phyloP scores from a whole-genome alignment of 2,888 invertebrate species.

The Plutella xylostella region DNA sequence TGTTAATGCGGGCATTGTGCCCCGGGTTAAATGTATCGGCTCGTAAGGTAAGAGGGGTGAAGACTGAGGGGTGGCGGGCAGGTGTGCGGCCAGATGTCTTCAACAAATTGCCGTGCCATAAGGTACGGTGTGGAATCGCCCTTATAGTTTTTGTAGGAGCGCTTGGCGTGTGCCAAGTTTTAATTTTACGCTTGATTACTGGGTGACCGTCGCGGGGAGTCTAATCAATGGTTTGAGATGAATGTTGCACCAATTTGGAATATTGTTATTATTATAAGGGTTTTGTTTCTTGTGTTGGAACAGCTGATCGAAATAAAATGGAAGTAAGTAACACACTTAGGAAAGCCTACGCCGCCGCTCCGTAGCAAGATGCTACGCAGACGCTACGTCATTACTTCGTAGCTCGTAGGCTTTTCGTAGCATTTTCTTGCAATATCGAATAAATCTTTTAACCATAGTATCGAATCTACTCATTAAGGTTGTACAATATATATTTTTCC shows the following conservation, averaged over 20 bases:
- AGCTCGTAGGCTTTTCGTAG: too few relatives aligned
- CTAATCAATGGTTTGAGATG: constrained; percentile 53
- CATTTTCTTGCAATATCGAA: too few relatives aligned
- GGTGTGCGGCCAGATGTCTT: constrained; percentile 69
- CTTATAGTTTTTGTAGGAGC: constrained; percentile 27
- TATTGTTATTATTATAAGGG: background rate
- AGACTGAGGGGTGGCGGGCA: constrained; percentile 37
- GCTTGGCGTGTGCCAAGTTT: constrained; percentile 67
- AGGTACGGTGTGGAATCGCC: constrained; percentile 62
- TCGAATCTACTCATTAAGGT: too few relatives aligned
- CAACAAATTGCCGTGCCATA: constrained; percentile 66
- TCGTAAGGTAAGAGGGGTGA: constrained; percentile 11
- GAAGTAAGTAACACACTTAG: too few relatives aligned
- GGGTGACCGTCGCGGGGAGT: constrained; percentile 22
- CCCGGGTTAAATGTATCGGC: constrained; percentile 36
- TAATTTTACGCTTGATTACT: constrained; percentile 70
- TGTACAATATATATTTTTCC: too few relatives aligned
- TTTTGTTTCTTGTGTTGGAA: background rate
- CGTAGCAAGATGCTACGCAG: too few relatives aligned
- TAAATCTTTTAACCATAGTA: too few relatives aligned
- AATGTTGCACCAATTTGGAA: constrained; percentile 11
- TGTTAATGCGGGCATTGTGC: constrained; percentile 57
- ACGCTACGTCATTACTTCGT: too few relatives aligned
- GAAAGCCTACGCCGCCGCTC: too few relatives aligned
- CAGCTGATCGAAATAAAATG: too few relatives aligned